phyloP scores from a whole-genome alignment of 2,797 vertebrate species.

The Coregonus suidteri region DNA sequence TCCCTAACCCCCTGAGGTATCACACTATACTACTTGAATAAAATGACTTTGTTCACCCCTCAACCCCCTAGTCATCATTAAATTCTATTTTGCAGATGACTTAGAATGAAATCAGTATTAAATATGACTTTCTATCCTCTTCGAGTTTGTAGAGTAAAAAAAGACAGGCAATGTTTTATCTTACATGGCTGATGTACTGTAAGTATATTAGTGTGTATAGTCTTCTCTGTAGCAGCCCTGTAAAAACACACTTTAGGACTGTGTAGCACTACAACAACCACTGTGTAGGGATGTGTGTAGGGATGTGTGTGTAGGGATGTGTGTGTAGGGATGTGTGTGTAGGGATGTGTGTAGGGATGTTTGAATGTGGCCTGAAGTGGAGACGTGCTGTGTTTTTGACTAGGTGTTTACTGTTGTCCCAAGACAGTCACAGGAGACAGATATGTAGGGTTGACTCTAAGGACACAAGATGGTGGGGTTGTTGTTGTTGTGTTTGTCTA shows the following conservation, averaged over 20 bases:
- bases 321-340: too few species aligned
- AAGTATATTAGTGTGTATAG: not conserved
- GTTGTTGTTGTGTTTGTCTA: not conserved
- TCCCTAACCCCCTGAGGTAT: not conserved
- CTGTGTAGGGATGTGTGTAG: too few species aligned
- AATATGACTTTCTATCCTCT: not conserved
- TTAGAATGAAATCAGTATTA: not conserved
- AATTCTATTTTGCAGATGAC: not conserved
- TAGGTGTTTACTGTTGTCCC: slow-evolving; percentile 37
- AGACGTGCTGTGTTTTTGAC: slow-evolving; percentile 25
- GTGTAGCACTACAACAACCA: too few species aligned
- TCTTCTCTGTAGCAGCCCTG: not conserved
- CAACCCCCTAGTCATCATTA: not conserved
- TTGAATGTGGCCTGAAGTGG: slow-evolving; percentile 10
- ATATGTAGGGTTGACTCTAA: not conserved
- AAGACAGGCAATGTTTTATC: not conserved
- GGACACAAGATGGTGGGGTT: not conserved
- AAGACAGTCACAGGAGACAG: slow-evolving; percentile 15
- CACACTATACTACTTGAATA: not conserved
- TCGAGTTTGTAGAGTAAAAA: not conserved
- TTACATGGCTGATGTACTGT: not conserved
- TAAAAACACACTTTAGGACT: not conserved
- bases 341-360: too few species aligned
- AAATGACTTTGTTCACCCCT: not conserved
- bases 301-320: too few species aligned